Evolutionary conservation across 2,113 vertebrate species (phyloP), one percentile per base, ranked within the genome.

Genomic region (Pitta sordida): DNA sequence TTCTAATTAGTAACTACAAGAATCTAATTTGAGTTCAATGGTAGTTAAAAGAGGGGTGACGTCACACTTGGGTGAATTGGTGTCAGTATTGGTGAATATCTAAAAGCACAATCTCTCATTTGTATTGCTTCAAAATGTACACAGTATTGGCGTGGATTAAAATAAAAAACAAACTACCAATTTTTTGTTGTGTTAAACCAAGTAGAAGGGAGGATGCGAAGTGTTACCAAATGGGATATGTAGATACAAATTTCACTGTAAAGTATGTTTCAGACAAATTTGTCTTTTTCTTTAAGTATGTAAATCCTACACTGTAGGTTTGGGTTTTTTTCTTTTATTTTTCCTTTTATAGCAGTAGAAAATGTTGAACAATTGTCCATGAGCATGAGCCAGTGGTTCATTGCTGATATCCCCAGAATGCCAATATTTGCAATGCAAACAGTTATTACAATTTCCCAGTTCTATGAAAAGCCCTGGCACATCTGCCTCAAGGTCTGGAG

Each of bases 101-200:
- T 97, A 94, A 98, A 98, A 98, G 97, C 94, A 98, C 95, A 98
- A 98, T 96, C 92, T 98, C 95, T 98, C 95, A 96, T 98, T 98
- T 97, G 96, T 98, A 98, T 98, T 98, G 98, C 98, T 98, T 98
- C 95, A 98, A 98, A 98, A 98, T 97, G 97, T 97, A 98, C 97
- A 98, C 97, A 98, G 97, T 97, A 97, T 97, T 97, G 98, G 97
- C 97, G 97, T 94, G 97, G 95, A 94, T 92, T 90, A 29, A 88
- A 94, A 97, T 96, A 96, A 95, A 96, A 85, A 95, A 97, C 95
- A 97, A 97, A 86, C 95, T 98, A 97, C 96, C 96, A 96, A 97
- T 97, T 96, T 95, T 98, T 98, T 98, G 96, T 98, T 94, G 97
- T 98, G 97, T 97, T 86, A 90, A 98, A 97, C 88, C 96, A 96